A percentile compares a stretch with the other conserved stretches of the same genome.
Evolutionary conservation across 1,140 invertebrate species (phyloP).

Genomic region (Procambarus virginalis): DNA sequence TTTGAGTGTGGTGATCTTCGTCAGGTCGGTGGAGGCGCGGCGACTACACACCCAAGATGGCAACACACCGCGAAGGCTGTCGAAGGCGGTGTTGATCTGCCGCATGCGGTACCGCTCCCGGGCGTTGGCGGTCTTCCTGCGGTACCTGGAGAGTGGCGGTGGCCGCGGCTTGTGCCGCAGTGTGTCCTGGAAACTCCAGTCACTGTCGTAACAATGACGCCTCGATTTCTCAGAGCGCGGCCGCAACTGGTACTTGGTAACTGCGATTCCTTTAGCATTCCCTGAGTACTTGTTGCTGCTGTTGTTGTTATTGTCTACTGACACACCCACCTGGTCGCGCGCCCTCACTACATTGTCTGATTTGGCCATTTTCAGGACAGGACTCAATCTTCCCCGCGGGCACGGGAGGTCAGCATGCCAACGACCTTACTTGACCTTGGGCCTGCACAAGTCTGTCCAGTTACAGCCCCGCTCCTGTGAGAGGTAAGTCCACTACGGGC

Average conservation of each 20-base stretch:
- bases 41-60: conserved; percentile 39
- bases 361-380: neutral
- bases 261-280: neutral
- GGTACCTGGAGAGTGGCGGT: conserved; percentile 80
- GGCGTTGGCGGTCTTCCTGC: conserved; percentile 90
- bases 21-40: conserved; percentile 29
- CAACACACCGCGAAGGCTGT: conserved; percentile 39
- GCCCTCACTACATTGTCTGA: neutral
- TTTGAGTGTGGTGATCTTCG: conserved; percentile 50
- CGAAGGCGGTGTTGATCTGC: conserved; percentile 74
- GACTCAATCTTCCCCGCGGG: neutral
- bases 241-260: conserved; percentile 25
- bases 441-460: too few species aligned
- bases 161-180: conserved; percentile 42
- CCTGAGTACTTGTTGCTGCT: neutral
- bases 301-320: conserved; percentile 30
- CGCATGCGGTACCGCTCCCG: conserved; percentile 88
- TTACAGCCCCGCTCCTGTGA: too few species aligned
- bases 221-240: conserved; percentile 8
- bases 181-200: conserved; percentile 34
- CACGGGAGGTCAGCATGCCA: too few species aligned
- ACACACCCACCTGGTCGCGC: neutral
- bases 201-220: conserved; percentile 21
- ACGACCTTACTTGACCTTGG: too few species aligned
- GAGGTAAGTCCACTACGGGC: too few species aligned